These are phyloP conservation scores for Listrodromus nycthemerus DNA, from an alignment of 2,888 invertebrate genomes.

Conservation along the genomic window DNA sequence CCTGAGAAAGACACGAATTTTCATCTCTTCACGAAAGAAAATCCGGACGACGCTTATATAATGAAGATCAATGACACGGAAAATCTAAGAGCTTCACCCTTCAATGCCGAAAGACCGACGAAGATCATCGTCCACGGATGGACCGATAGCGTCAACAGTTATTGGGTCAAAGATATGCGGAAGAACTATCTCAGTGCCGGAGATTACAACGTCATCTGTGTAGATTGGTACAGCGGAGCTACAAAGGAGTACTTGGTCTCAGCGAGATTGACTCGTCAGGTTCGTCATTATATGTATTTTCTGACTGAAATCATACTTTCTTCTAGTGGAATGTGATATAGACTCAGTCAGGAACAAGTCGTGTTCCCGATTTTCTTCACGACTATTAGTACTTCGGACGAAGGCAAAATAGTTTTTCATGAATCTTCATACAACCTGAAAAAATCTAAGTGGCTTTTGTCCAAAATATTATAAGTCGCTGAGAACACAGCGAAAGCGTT, in stretches of 20 bases:
- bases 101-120: conserved; percentile 69
- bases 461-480: too few species aligned
- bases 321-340: too few species aligned
- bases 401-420: too few species aligned
- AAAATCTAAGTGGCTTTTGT: too few species aligned
- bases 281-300: conserved; percentile 46
- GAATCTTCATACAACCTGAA: too few species aligned
- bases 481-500: too few species aligned
- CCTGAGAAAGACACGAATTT: conserved; percentile 72
- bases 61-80: conserved; percentile 68
- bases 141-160: conserved; percentile 81
- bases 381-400: too few species aligned
- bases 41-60: conserved; percentile 68
- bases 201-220: conserved; percentile 85
- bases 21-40: conserved; percentile 75
- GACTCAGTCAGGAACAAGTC: too few species aligned
- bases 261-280: conserved; percentile 73
- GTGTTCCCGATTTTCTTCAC: too few species aligned
- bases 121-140: conserved; percentile 85
- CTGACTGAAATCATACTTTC: conserved; percentile 1
- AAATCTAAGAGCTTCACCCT: conserved; percentile 70
- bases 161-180: conserved; percentile 79
- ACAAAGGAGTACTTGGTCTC: conserved; percentile 75
- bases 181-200: conserved; percentile 83
- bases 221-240: conserved; percentile 85